phyloP scores from a whole-genome alignment of 2,113 vertebrate species.

The Syrrhaptes paradoxus region DNA sequence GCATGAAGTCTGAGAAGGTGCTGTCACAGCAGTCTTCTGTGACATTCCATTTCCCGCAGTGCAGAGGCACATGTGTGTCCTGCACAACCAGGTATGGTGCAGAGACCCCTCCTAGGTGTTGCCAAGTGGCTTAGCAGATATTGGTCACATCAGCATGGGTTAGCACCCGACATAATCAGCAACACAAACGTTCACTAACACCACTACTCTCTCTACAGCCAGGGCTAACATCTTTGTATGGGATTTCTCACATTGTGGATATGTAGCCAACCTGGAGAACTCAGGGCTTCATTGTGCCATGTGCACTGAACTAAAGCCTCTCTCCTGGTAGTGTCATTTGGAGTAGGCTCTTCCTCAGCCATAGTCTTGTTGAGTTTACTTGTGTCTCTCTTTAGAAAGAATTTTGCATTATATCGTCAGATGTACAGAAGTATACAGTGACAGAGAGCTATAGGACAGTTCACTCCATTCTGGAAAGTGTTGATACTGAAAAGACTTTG shows the following conservation, averaged over 20 bases:
- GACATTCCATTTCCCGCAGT: neutral
- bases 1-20: neutral
- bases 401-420: neutral
- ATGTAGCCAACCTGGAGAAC: neutral
- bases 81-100: neutral
- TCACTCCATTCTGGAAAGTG: neutral
- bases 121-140: neutral
- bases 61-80: neutral
- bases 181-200: neutral
- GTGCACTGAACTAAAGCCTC: neutral
- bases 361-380: neutral
- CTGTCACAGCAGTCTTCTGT: neutral
- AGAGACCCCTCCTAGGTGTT: neutral
- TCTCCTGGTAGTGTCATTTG: neutral
- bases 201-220: neutral
- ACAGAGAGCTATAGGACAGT: neutral
- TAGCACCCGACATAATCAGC: rapidly evolving
- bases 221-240: neutral
- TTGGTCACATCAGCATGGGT: neutral
- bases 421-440: neutral
- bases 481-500: neutral
- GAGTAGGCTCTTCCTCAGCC: neutral
- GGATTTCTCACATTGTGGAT: neutral
- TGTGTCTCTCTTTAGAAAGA: neutral
- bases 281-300: neutral